phyloP scores from a whole-genome alignment of 1,140 invertebrate species.

The Piezodorus guildinii region DNA sequence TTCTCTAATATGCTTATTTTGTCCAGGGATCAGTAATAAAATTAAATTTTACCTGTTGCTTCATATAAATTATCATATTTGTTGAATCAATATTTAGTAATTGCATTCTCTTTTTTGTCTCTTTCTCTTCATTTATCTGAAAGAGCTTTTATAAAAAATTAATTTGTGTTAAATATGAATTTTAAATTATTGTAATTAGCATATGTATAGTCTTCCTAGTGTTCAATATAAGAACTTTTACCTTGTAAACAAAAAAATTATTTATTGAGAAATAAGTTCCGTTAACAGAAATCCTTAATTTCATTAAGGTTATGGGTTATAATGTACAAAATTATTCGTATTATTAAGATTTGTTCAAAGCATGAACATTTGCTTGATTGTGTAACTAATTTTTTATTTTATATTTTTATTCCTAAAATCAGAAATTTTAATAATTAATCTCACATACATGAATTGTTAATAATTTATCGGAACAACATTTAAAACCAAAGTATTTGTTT shows the following conservation, averaged over 20 bases:
- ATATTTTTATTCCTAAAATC: no score
- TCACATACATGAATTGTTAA: not conserved
- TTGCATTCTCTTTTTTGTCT: conserved; percentile 7
- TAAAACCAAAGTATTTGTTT: conserved; percentile 7
- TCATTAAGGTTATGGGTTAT: not conserved
- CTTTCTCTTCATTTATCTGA: not conserved
- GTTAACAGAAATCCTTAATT: not conserved
- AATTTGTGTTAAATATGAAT: conserved; percentile 5
- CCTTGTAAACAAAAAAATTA: not conserved
- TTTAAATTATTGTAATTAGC: conserved; percentile 14
- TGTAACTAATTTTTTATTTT: not conserved
- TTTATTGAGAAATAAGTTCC: not conserved
- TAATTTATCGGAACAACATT: not conserved
- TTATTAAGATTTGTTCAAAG: not conserved
- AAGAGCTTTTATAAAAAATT: not conserved
- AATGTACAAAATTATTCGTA: not conserved
- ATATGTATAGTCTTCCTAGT: conserved; percentile 11
- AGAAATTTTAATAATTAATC: no score
- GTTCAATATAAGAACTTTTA: not conserved
- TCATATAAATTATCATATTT: no score
- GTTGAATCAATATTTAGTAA: not conserved
- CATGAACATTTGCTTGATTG: not conserved
- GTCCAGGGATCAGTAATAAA: no score
- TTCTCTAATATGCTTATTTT: no score
- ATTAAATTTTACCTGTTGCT: no score